Evolutionary conservation across 2,888 invertebrate genomes (phyloP).

Genomic region (Litoditis marina): DNA sequence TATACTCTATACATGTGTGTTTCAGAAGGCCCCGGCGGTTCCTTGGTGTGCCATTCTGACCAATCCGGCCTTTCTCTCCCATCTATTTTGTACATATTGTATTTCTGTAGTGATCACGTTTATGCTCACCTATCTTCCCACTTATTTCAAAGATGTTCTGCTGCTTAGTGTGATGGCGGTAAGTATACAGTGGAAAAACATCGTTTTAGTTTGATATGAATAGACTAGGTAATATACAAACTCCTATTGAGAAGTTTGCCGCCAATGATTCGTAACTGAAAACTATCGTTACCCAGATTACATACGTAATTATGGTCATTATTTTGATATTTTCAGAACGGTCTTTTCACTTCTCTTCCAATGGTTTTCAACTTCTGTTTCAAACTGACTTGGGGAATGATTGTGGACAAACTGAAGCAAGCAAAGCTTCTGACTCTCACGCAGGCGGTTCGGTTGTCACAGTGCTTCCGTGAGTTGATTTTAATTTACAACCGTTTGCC

Average conservation of each 20-base stretch:
- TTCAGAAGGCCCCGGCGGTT: too few relatives aligned
- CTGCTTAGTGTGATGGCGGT: slow-evolving; percentile 18
- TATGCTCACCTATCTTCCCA: slow-evolving; percentile 37
- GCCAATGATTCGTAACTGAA: too few relatives aligned
- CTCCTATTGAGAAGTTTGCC: too few relatives aligned
- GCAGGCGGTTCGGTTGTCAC: slow-evolving; percentile 20
- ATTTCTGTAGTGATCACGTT: slow-evolving; percentile 25
- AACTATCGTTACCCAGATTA: too few relatives aligned
- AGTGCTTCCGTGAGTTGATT: slow-evolving; percentile 20
- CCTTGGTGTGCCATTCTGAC: slow-evolving; percentile 11
- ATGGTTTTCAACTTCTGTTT: slow-evolving; percentile 28
- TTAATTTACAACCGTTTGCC: too few relatives aligned
- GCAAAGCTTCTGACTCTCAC: slow-evolving; percentile 19
- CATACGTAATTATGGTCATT: neutral
- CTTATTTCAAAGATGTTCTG: slow-evolving; percentile 38
- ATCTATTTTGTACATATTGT: slow-evolving; percentile 10
- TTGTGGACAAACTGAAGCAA: slow-evolving; percentile 28
- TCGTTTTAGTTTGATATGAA: too few relatives aligned
- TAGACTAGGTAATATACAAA: neutral
- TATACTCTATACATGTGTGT: too few relatives aligned
- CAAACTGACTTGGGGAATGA: slow-evolving; percentile 25
- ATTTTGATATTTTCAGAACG: slow-evolving; percentile 24
- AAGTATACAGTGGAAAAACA: too few relatives aligned
- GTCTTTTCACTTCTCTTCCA: slow-evolving; percentile 33
- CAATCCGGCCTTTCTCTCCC: slow-evolving; percentile 15